Evolutionary conservation across 2,797 vertebrate species (phyloP).

Genomic region (Ctenosaura bakeri): DNA sequence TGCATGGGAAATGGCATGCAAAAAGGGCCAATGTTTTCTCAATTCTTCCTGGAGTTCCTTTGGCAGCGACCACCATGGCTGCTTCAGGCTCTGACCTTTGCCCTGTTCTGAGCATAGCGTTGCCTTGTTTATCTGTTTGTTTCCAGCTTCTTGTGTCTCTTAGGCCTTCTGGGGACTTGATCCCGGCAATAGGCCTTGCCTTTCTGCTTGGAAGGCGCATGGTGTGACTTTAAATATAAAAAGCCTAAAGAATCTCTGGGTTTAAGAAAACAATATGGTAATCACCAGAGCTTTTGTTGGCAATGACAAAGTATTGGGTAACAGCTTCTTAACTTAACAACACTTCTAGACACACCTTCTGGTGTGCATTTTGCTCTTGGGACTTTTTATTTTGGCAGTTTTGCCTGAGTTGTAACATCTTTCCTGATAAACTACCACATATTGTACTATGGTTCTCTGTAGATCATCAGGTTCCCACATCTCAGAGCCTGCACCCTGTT

Average conservation of each 20-base stretch:
- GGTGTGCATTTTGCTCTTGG: slow-evolving; percentile 69
- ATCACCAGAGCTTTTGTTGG: slow-evolving; percentile 55
- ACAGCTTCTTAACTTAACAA: slow-evolving; percentile 55
- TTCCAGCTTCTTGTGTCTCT: background rate
- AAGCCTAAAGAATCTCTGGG: no score
- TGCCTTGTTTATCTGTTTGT: background rate
- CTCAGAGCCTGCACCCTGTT: no score
- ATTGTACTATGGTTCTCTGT: background rate
- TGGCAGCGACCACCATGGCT: no score
- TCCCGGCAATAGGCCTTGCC: no score
- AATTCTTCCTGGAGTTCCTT: no score
- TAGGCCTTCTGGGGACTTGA: background rate
- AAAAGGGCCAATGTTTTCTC: no score
- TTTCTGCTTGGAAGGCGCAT: background rate
- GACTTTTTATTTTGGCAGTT: slow-evolving; percentile 56
- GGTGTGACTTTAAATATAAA: background rate
- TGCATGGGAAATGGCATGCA: no score
- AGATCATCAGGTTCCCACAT: no score
- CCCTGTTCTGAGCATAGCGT: no score
- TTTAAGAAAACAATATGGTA: slow-evolving; percentile 44
- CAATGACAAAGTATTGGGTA: slow-evolving; percentile 53
- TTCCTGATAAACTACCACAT: slow-evolving; percentile 8
- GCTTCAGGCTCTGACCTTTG: no score
- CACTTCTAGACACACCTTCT: slow-evolving; percentile 59
- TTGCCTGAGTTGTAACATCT: slow-evolving; percentile 58